These are phyloP conservation scores for Eristalinus sepulchralis DNA, from an alignment of 2,888 invertebrate genomes.

Conservation along the genomic window DNA sequence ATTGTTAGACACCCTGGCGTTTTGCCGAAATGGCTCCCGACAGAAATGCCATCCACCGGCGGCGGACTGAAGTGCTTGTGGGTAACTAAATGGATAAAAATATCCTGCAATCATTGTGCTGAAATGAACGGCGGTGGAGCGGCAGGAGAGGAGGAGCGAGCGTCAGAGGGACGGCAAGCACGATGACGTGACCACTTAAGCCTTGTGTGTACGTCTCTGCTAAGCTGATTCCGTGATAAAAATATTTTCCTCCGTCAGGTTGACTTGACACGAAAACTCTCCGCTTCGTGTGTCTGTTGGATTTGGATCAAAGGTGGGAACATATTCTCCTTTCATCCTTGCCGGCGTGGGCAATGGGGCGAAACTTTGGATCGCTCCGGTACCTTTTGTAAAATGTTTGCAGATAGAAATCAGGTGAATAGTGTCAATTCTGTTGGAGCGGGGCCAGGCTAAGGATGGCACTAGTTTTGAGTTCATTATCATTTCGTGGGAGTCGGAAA, in stretches of 20 bases:
- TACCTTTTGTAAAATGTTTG: neutral
- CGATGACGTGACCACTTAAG: conserved; percentile 48
- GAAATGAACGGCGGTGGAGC: neutral
- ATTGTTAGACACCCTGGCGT: conserved; percentile 55
- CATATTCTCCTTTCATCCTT: neutral
- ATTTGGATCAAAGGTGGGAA: neutral
- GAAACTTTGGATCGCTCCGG: neutral
- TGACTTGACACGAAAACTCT: conserved; percentile 26
- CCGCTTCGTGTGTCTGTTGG: neutral
- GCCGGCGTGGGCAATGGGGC: neutral
- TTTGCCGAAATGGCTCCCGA: conserved; percentile 36
- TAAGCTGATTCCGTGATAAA: conserved; percentile 33
- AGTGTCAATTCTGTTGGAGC: neutral
- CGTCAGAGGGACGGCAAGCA: conserved; percentile 1
- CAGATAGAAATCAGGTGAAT: neutral
- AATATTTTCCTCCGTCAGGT: conserved; percentile 26
- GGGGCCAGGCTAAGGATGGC: neutral
- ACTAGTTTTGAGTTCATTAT: neutral
- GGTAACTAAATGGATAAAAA: conserved; percentile 27
- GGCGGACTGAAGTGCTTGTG: neutral
- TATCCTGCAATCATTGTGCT: conserved; percentile 23
- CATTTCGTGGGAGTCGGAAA: neutral
- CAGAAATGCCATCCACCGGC: neutral
- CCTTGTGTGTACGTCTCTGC: conserved; percentile 12
- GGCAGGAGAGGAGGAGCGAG: conserved; percentile 1